A percentile compares a stretch with the other conserved stretches of the same genome.
These are phyloP conservation scores for Tringa solitaria DNA, from an alignment of 2,113 vertebrate genomes.

Conservation along the genomic window DNA sequence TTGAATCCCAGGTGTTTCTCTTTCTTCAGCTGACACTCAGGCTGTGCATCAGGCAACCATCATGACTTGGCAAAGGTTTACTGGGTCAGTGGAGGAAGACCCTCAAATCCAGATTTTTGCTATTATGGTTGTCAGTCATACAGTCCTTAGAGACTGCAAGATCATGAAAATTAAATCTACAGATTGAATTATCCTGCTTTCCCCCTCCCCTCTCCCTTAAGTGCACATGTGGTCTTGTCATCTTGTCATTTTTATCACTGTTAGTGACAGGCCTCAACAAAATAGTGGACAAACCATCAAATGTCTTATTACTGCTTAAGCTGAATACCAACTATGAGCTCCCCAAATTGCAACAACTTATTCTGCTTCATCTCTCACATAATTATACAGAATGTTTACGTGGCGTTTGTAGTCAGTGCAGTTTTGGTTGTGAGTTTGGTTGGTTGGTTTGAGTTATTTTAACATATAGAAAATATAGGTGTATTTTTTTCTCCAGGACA, in stretches of 20 bases:
- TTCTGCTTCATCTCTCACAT: not conserved
- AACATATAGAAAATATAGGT: not conserved
- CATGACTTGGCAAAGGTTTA: constrained; percentile 37
- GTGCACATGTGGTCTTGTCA: constrained; percentile 12
- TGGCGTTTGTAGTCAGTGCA: not conserved
- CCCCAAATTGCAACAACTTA: not conserved
- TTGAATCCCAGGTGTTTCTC: constrained; percentile 51
- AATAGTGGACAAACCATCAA: not conserved
- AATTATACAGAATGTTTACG: not conserved
- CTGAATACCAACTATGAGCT: not conserved
- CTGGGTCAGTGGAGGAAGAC: constrained; percentile 35
- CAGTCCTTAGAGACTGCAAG: not conserved
- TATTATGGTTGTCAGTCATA: constrained; percentile 46
- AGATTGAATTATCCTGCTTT: not conserved
- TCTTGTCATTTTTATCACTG: constrained; percentile 1
- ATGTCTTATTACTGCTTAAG: not conserved
- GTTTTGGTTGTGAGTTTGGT: not conserved
- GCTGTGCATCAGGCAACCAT: constrained; percentile 33
- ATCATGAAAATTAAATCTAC: constrained; percentile 28
- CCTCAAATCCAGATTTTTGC: constrained; percentile 16
- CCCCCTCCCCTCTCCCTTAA: not conserved
- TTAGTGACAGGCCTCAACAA: not conserved
- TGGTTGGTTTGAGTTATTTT: not conserved
- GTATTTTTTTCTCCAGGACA: not conserved
- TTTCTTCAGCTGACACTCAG: constrained; percentile 42